Evolutionary conservation across 2,113 vertebrate genomes (phyloP).

Genomic region (Leptosomus discolor): DNA sequence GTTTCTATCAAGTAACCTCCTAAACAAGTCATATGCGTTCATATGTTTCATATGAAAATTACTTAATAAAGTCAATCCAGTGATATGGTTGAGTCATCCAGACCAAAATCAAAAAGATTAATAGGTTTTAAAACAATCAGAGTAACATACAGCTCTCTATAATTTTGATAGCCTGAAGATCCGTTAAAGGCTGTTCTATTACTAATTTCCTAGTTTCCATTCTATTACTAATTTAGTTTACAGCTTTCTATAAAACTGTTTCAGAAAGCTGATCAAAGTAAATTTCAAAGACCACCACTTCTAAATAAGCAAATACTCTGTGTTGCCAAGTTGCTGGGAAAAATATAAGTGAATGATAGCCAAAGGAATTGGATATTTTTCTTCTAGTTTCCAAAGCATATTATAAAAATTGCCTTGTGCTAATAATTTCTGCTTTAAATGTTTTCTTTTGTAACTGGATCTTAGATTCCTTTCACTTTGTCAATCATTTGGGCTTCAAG

Average conservation of each 20-base stretch:
- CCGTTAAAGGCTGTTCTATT: background rate
- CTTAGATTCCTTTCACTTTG: constrained; percentile 11
- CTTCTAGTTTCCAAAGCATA: background rate
- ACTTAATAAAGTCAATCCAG: background rate
- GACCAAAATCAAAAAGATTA: background rate
- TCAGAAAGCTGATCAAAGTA: background rate
- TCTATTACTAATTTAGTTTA: background rate
- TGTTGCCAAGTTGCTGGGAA: background rate
- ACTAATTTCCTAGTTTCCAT: background rate
- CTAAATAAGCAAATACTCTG: background rate
- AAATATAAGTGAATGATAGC: background rate
- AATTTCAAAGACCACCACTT: background rate
- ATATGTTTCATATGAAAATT: background rate
- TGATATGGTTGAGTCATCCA: background rate
- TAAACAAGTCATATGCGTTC: too few relatives aligned
- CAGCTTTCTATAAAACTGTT: background rate
- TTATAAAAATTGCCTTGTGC: background rate
- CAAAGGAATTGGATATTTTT: background rate
- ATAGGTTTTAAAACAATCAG: background rate
- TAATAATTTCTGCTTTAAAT: constrained; percentile 15
- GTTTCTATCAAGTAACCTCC: too few relatives aligned
- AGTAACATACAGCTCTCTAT: background rate
- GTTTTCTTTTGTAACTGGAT: constrained; percentile 1
- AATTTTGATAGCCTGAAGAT: background rate
- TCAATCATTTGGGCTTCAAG: background rate